phyloP scores from a whole-genome alignment of 2,888 invertebrate species.

The Euclidia mi region DNA sequence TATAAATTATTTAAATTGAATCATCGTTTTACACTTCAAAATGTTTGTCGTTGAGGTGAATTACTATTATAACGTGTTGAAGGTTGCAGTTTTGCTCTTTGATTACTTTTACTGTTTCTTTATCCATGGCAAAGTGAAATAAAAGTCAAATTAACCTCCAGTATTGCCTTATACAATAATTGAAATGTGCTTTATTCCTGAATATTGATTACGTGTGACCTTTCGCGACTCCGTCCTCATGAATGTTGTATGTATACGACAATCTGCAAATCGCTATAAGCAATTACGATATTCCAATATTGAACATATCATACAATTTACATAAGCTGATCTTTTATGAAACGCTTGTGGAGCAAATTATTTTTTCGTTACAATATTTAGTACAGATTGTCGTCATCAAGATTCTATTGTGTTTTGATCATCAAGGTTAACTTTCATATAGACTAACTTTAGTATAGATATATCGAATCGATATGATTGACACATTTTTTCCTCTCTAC shows the following conservation, averaged over 20 bases:
- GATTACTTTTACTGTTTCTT: slow-evolving; percentile 2
- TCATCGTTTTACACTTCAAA: slow-evolving; percentile 50
- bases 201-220: slow-evolving; percentile 12
- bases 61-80: slow-evolving; percentile 6
- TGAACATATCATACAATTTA: slow-evolving; percentile 1
- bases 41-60: slow-evolving; percentile 40
- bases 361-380: no score
- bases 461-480: no score
- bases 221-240: slow-evolving; percentile 8
- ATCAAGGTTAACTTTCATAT: no score
- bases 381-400: no score
- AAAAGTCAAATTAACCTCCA: background rate
- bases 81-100: slow-evolving; percentile 4
- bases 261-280: background rate
- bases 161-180: slow-evolving; percentile 1
- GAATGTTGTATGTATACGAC: slow-evolving; percentile 9
- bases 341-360: background rate
- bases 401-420: no score
- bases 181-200: slow-evolving; percentile 10
- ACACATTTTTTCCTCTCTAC: no score
- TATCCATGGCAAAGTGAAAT: background rate
- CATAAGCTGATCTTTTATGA: slow-evolving; percentile 3
- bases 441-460: no score
- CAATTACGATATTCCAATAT: slow-evolving; percentile 2
- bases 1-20: slow-evolving; percentile 57